Conservation (phyloP, 64 coral and sea anemone species). For the Porites lutea region DNA sequence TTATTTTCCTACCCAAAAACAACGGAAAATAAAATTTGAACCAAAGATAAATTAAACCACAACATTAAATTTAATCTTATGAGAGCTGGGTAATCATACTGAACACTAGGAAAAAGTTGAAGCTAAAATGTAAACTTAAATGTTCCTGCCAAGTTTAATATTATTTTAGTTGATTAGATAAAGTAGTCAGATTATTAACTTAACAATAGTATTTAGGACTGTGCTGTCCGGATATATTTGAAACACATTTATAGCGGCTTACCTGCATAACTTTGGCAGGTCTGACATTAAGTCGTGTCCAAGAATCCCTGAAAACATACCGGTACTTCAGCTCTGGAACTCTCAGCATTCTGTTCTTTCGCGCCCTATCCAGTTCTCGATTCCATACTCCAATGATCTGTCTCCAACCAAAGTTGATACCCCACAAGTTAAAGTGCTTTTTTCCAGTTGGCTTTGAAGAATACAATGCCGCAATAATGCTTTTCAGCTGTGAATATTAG, state of each 20-base stretch:
- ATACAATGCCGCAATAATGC: constrained; percentile 40
- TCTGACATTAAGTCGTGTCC: constrained; percentile 69
- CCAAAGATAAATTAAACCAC: too few relatives aligned
- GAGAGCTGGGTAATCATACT: too few relatives aligned
- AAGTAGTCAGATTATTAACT: too few relatives aligned
- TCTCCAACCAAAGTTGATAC: constrained; percentile 33
- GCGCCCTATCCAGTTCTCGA: constrained; percentile 32
- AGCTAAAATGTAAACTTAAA: too few relatives aligned
- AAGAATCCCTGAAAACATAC: constrained; percentile 52
- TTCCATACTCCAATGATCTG: not conserved
- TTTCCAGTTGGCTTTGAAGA: constrained; percentile 18
- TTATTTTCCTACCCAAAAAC: too few relatives aligned
- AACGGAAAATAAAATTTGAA: too few relatives aligned
- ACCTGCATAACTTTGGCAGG: constrained; percentile 79
- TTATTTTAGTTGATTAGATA: too few relatives aligned
- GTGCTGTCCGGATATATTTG: not conserved
- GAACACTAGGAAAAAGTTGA: too few relatives aligned
- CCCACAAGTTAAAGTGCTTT: constrained; percentile 21
- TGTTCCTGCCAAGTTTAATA: too few relatives aligned
- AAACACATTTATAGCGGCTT: not conserved
- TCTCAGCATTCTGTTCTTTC: not conserved
- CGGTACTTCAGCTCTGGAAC: constrained; percentile 49
- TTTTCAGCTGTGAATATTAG: constrained; percentile 48
- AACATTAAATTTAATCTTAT: too few relatives aligned
- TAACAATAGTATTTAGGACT: not conserved